Evolutionary conservation across 1,140 invertebrate genomes (phyloP).

Genomic region (Cydia splendana): DNA sequence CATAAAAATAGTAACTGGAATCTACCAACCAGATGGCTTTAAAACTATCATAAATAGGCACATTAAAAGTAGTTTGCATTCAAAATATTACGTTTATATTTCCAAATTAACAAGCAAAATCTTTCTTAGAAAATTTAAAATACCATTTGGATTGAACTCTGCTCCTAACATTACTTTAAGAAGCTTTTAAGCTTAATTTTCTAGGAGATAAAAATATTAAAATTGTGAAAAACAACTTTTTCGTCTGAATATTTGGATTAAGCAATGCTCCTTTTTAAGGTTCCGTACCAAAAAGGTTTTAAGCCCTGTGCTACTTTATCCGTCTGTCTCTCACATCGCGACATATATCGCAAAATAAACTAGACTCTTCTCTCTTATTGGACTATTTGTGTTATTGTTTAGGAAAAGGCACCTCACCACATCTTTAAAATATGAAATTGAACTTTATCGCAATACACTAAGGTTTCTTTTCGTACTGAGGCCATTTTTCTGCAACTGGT

Average conservation of each 20-base stretch:
- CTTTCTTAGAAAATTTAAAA: not conserved
- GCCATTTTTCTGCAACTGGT: not conserved
- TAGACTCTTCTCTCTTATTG: not conserved
- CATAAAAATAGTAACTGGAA: no score
- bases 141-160: not conserved
- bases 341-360: no score
- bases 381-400: not conserved
- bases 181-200: not conserved
- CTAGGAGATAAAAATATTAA: not conserved
- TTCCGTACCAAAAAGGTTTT: no score
- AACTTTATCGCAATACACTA: not conserved
- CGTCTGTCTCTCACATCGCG: no score
- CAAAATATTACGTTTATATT: no score
- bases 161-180: not conserved
- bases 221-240: not conserved
- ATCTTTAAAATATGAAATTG: not conserved
- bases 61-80: no score
- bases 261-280: no score
- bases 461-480: not conserved
- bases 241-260: not conserved
- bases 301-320: no score
- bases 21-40: no score
- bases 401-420: not conserved
- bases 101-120: no score
- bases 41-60: no score